A percentile compares a stretch with the other conserved stretches of the same genome.
These are phyloP conservation scores for Smithornis capensis DNA, from an alignment of 2,113 vertebrate species.

Conservation along the genomic window DNA sequence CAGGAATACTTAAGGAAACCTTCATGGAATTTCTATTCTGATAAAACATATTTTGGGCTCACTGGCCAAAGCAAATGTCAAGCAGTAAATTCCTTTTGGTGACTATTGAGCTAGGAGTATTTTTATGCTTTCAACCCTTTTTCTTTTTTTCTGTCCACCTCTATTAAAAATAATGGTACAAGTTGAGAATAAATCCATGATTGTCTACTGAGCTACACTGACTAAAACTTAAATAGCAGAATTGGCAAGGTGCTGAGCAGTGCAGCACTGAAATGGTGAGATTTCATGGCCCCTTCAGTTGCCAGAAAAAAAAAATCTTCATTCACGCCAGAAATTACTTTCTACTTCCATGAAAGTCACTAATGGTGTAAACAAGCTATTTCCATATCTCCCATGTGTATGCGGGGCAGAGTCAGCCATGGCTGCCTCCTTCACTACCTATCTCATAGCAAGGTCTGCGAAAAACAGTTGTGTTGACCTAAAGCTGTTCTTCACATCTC, in stretches of 20 bases:
- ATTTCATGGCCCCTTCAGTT: not conserved
- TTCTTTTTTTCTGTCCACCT: not conserved
- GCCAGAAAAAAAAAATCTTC: not conserved
- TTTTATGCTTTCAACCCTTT: not conserved
- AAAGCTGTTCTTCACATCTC: not conserved
- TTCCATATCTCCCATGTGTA: not conserved
- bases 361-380: not conserved
- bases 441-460: not conserved
- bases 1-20: not conserved
- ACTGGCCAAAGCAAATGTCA: not conserved
- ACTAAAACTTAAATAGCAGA: not conserved
- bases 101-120: not conserved
- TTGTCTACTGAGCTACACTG: not conserved
- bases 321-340: not conserved
- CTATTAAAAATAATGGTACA: not conserved
- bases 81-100: not conserved
- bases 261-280: not conserved
- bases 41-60: slow-evolving; percentile 7
- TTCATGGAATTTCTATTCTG: slow-evolving; percentile 1
- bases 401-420: not conserved
- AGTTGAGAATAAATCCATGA: not conserved
- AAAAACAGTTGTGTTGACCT: not conserved
- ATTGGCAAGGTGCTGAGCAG: not conserved
- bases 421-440: not conserved
- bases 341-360: not conserved